These are phyloP conservation scores for Thymelicus acteon DNA, from an alignment of 2,888 invertebrate species.

Conservation along the genomic window DNA sequence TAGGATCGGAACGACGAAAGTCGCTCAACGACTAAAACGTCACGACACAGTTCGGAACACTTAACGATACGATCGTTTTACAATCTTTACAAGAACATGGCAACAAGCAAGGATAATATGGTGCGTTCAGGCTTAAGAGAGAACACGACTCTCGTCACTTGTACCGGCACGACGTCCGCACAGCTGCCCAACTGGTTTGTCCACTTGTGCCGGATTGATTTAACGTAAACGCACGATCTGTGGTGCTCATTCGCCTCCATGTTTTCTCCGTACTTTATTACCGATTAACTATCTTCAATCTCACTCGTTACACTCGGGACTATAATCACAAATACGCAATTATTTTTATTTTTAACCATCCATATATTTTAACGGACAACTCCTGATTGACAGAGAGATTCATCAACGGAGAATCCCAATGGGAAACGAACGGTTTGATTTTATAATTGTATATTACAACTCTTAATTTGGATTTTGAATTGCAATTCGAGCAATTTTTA, in stretches of 20 bases:
- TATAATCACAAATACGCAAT: slow-evolving; percentile 16
- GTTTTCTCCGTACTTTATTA: slow-evolving; percentile 70
- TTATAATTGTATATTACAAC: not conserved
- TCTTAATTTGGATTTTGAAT: too few species aligned
- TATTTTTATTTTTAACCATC: slow-evolving; percentile 7
- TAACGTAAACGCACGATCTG: slow-evolving; percentile 77
- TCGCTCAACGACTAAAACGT: not conserved
- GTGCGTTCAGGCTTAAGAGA: slow-evolving; percentile 21
- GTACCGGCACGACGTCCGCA: slow-evolving; percentile 65
- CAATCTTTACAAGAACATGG: not conserved
- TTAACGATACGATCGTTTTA: not conserved
- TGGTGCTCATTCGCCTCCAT: slow-evolving; percentile 62
- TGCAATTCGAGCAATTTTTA: too few species aligned
- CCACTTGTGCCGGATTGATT: slow-evolving; percentile 83
- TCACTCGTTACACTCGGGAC: slow-evolving; percentile 19
- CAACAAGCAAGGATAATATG: not conserved
- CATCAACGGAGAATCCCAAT: not conserved
- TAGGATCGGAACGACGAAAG: not conserved
- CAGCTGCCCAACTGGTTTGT: slow-evolving; percentile 84
- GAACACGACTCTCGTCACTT: slow-evolving; percentile 55
- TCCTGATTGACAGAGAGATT: not conserved
- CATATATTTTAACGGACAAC: slow-evolving; percentile 4
- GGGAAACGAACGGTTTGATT: not conserved
- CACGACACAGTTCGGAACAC: not conserved
- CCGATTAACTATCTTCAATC: slow-evolving; percentile 59